Percentiles rank a stretch among this genome's conserved stretches.
These are phyloP conservation scores for Numida meleagris DNA, from an alignment of 2,113 vertebrate genomes.

Conservation along the genomic window DNA sequence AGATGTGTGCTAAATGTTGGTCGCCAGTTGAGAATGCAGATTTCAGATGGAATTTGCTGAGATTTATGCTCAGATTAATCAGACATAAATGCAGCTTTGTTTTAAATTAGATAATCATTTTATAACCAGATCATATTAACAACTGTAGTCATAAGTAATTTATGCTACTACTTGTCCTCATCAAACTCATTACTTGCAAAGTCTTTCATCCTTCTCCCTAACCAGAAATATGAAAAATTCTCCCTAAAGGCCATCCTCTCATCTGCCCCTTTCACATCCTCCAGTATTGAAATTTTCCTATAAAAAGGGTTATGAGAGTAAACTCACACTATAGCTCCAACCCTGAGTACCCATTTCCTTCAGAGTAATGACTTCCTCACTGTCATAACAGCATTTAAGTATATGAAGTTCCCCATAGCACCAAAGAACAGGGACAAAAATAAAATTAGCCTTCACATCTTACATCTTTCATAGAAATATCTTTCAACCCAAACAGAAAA, in stretches of 20 bases:
- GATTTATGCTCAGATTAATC: neutral
- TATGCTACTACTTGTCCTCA: neutral
- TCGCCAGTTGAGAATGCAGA: neutral
- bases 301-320: neutral
- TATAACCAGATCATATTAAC: neutral
- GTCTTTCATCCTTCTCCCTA: conserved; percentile 22
- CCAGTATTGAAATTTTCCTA: neutral
- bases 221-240: neutral
- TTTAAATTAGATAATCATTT: neutral
- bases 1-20: neutral
- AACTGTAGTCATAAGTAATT: neutral
- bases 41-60: neutral
- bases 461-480: neutral
- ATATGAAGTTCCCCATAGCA: neutral
- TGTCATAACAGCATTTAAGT: neutral
- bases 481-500: neutral
- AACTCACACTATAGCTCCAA: neutral
- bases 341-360: neutral
- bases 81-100: neutral
- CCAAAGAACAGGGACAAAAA: neutral
- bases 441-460: neutral
- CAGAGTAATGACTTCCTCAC: neutral
- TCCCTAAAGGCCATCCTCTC: neutral
- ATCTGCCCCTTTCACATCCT: neutral
- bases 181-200: neutral